These are phyloP conservation scores for Oreochromis niloticus DNA, from an alignment of 2,113 vertebrate species.

Conservation along the genomic window DNA sequence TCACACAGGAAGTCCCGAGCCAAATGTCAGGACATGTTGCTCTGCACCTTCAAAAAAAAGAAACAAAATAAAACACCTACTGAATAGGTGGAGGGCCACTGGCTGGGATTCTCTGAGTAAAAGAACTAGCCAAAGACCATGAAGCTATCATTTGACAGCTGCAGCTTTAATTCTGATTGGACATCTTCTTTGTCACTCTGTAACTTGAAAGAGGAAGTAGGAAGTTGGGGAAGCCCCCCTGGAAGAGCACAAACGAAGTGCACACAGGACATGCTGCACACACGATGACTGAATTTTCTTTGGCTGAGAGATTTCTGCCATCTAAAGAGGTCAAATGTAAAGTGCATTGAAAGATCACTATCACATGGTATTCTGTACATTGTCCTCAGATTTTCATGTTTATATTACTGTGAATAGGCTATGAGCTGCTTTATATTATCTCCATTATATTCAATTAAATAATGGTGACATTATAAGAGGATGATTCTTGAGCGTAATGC, in stretches of 20 bases:
- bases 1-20: conserved; percentile 52
- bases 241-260: neutral
- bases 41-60: neutral
- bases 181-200: neutral
- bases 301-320: neutral
- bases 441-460: neutral
- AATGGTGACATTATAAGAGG: neutral
- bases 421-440: neutral
- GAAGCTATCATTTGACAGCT: neutral
- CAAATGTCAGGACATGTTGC: conserved; percentile 40
- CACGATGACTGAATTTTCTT: neutral
- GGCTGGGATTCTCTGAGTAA: neutral
- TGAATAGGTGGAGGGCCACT: neutral
- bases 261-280: neutral
- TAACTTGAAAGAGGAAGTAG: neutral
- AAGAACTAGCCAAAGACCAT: neutral
- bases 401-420: neutral
- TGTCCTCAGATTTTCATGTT: neutral
- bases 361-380: neutral
- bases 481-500: neutral
- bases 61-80: neutral
- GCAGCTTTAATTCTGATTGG: neutral
- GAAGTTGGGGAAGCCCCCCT: neutral
- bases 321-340: neutral
- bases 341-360: neutral